These are phyloP conservation scores for Probosciger aterrimus DNA, from an alignment of 2,113 vertebrate species.

Conservation along the genomic window DNA sequence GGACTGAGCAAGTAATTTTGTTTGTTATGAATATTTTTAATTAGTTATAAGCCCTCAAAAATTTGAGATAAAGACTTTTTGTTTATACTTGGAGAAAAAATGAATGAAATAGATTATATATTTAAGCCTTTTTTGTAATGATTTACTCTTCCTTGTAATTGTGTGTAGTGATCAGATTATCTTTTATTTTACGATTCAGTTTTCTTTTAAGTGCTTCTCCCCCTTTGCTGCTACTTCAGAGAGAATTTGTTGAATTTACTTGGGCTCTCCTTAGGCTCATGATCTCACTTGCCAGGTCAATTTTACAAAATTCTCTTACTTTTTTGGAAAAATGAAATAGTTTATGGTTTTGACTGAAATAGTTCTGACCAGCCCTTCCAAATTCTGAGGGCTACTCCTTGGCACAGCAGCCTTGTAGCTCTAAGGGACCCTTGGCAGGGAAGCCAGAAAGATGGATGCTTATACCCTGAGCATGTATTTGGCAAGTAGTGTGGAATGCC, in stretches of 20 bases:
- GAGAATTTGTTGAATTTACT: conserved; percentile 54
- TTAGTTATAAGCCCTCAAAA: conserved; percentile 31
- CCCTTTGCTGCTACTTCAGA: conserved; percentile 47
- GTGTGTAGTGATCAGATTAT: conserved; percentile 44
- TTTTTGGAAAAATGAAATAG: background rate
- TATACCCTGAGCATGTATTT: background rate
- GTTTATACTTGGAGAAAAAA: conserved; percentile 35
- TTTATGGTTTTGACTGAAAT: conserved; percentile 3
- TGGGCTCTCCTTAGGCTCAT: conserved; percentile 37
- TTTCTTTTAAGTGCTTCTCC: conserved; percentile 52
- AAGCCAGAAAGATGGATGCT: background rate
- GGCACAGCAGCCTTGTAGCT: background rate
- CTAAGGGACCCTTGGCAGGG: background rate
- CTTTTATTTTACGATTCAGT: conserved; percentile 49
- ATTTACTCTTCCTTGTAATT: conserved; percentile 52
- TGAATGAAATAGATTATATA: conserved; percentile 18
- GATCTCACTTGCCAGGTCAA: conserved; percentile 27
- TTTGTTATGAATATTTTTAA: conserved; percentile 55
- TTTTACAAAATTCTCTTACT: conserved; percentile 34
- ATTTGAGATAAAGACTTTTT: conserved; percentile 25
- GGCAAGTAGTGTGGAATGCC: background rate
- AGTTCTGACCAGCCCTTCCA: background rate
- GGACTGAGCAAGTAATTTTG: conserved; percentile 48
- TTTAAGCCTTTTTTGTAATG: conserved; percentile 32
- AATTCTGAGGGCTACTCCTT: background rate